Evolutionary conservation across 1,140 invertebrate species (phyloP).

Genomic region (Plodia interpunctella): DNA sequence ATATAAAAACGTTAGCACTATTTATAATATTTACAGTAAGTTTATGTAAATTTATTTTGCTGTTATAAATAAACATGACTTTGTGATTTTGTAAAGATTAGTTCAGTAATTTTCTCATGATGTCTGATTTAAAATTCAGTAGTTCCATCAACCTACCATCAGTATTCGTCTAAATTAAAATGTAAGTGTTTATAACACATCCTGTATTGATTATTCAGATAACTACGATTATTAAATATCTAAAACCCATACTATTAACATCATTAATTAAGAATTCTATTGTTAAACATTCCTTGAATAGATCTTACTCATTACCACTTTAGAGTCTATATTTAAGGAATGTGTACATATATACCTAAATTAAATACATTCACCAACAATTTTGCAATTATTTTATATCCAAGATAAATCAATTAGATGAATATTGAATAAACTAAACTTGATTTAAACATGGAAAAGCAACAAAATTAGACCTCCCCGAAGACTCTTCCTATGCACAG

Average conservation of each 20-base stretch:
- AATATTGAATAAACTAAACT: too few relatives aligned
- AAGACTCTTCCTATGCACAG: too few relatives aligned
- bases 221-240: constrained; percentile 9
- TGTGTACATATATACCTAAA: constrained; percentile 65
- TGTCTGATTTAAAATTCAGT: constrained; percentile 34
- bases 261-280: constrained; percentile 17
- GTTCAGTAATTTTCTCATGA: constrained; percentile 40
- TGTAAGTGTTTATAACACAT: constrained; percentile 28
- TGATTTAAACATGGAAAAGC: too few relatives aligned
- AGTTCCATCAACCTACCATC: constrained; percentile 27
- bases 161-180: constrained; percentile 34
- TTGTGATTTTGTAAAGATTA: constrained; percentile 47
- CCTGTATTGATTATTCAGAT: constrained; percentile 13
- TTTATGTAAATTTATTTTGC: constrained; percentile 68
- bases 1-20: constrained; percentile 56
- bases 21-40: constrained; percentile 62
- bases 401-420: neutral
- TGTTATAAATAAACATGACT: constrained; percentile 57
- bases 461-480: too few relatives aligned
- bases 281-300: constrained; percentile 65
- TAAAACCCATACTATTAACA: constrained; percentile 5
- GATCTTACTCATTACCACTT: constrained; percentile 31
- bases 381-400: constrained; percentile 30
- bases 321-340: constrained; percentile 43
- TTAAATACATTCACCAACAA: constrained; percentile 36